Conservation (phyloP, 2,888 invertebrate genomes). For the Malthinus flaveolus region DNA sequence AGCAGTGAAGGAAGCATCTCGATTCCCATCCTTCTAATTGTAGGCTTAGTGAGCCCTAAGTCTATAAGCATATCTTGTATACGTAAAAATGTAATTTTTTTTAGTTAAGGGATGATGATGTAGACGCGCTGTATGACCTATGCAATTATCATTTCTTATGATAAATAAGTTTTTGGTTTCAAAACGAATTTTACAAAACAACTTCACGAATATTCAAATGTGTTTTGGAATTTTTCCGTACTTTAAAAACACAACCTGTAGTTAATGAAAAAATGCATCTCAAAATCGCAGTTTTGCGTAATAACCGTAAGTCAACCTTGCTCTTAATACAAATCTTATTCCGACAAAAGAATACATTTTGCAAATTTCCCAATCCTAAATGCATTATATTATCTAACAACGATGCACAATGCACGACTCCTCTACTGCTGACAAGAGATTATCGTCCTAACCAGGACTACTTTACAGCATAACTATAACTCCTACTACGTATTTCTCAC, state of each 20-base stretch:
- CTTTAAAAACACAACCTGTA: not conserved
- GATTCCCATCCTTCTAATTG: no score
- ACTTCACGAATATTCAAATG: conserved; percentile 7
- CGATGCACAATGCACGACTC: conserved; percentile 31
- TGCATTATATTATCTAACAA: conserved; percentile 27
- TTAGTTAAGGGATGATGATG: no score
- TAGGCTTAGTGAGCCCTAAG: no score
- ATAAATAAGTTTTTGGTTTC: not conserved
- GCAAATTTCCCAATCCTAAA: conserved; percentile 35
- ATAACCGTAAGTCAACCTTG: conserved; percentile 35
- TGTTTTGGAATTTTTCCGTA: not conserved
- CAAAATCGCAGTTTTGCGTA: not conserved
- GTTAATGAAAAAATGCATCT: conserved; percentile 14
- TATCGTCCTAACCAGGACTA: conserved; percentile 33
- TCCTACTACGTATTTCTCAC: conserved; percentile 25
- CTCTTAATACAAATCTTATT: conserved; percentile 35
- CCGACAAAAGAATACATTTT: conserved; percentile 35
- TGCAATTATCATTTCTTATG: no score
- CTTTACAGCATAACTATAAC: conserved; percentile 34
- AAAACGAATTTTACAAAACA: not conserved
- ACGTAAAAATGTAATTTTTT: no score
- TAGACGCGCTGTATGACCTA: no score
- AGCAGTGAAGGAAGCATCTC: no score
- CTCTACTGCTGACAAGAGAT: conserved; percentile 13
- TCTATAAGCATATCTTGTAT: no score